Evolutionary conservation across 2,797 vertebrate species (phyloP), one percentile per base, ranked within the genome.

Genomic region (Sebastes vulpes): DNA sequence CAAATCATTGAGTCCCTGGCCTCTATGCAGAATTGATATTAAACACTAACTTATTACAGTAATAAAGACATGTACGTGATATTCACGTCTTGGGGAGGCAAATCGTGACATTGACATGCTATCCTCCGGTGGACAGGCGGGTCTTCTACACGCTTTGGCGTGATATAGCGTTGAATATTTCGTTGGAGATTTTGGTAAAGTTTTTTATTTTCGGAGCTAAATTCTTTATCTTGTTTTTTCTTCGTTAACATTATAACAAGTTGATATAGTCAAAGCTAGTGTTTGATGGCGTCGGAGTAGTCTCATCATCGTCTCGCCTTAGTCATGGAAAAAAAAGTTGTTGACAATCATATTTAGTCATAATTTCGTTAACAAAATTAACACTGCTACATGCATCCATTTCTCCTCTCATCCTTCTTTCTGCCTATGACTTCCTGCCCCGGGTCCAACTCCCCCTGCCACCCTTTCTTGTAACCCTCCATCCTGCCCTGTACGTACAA

Each of bases 381-480:
- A n/a, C 26, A n/a, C 56, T 50, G n/a, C 46, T 50, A 54, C 60
- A 25, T 46, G 23, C 42, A 31, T 35, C 32, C 10, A 32, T 32
- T 32, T 32, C 32, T 32, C 32, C 32, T 2, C 1, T 32, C 9
- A 10, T 50, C 28, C 35, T 38, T 56, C 61, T 57, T 10, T n/a
- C 20, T 52, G 4, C 4, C 7, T 57, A 4, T 72, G 63, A 66
- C 29, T 70, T 70, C 66, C 79, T 79, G 35, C 29, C 81, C 79
- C 53, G 29, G 26, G 54, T 72, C 71, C 61, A 83, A 9, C 28
- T 42, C 35, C 42, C 25, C 25, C 52, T 69, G 35, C 75, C 75
- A 74, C 73, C 28, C 64, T 74, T 81, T 42, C 26, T 75, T 26
- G 61, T 56, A 60, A 61, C 52, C 63, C 72, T 64, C 58, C 61